phyloP scores from a whole-genome alignment of 2,888 invertebrate species.

The Gisinianus flammeolus region DNA sequence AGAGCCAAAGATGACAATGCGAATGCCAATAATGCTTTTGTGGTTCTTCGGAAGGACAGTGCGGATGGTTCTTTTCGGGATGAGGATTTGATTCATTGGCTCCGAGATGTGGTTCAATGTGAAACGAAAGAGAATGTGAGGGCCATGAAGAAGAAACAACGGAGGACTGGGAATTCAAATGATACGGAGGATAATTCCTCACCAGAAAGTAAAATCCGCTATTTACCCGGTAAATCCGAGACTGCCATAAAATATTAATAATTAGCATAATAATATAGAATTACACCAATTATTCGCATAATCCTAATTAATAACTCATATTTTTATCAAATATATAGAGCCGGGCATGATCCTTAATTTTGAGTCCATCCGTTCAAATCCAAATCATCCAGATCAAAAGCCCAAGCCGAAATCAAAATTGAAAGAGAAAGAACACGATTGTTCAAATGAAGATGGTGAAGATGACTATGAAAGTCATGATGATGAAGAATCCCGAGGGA shows the following conservation, averaged over 20 bases:
- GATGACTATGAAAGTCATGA: too few species aligned
- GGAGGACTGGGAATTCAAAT: neutral
- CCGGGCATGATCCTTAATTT: neutral
- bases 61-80: neutral
- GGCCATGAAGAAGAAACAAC: neutral
- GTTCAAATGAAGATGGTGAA: too few species aligned
- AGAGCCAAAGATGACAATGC: neutral
- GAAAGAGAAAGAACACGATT: too few species aligned
- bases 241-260: too few species aligned
- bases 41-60: neutral
- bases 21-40: neutral
- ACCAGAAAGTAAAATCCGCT: neutral
- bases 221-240: neutral
- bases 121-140: neutral
- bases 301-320: neutral
- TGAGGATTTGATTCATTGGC: conserved; percentile 3
- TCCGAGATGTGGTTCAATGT: neutral
- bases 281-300: neutral
- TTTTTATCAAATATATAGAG: neutral
- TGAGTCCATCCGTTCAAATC: neutral
- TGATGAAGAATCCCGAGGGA: too few species aligned
- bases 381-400: neutral
- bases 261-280: neutral
- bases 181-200: neutral
- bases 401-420: too few species aligned